Percentiles rank a stretch among this genome's conserved stretches.
phyloP scores from a whole-genome alignment of 2,113 vertebrate genomes.

The Columba janthina region DNA sequence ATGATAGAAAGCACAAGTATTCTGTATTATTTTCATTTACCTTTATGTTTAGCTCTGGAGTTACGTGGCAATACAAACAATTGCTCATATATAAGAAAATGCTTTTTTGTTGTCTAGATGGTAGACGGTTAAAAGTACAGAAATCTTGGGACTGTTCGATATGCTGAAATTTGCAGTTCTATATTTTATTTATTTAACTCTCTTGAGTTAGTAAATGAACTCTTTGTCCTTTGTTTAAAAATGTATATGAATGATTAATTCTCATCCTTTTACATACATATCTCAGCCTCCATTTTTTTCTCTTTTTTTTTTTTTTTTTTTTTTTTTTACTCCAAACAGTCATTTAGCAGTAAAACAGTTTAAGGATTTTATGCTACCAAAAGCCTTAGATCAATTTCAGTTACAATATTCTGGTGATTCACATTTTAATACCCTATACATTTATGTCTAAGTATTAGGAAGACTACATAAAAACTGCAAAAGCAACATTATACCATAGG shows the following conservation, averaged over 20 bases:
- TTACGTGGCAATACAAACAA: neutral
- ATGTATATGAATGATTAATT: neutral
- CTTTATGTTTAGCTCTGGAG: neutral
- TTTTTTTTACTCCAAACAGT: neutral
- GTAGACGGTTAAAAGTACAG: neutral
- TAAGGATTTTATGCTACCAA: neutral
- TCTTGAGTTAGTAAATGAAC: neutral
- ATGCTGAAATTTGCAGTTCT: neutral
- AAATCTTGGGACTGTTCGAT: neutral
- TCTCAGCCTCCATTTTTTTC: neutral
- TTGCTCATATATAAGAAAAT: neutral
- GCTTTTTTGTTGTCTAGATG: accelerated
- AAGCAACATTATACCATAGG: neutral
- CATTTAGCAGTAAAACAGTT: neutral
- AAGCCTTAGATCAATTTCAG: neutral
- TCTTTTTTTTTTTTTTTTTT: too few species aligned
- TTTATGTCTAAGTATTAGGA: neutral
- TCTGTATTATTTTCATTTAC: neutral
- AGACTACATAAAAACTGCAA: neutral
- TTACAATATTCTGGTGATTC: neutral
- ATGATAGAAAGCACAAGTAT: neutral
- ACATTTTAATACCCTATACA: neutral
- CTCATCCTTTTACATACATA: neutral
- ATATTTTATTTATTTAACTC: neutral
- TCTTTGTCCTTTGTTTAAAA: neutral